Evolutionary conservation across 23 tunicate species (phyloP).

Genomic region (Aplidium turbinatum): DNA sequence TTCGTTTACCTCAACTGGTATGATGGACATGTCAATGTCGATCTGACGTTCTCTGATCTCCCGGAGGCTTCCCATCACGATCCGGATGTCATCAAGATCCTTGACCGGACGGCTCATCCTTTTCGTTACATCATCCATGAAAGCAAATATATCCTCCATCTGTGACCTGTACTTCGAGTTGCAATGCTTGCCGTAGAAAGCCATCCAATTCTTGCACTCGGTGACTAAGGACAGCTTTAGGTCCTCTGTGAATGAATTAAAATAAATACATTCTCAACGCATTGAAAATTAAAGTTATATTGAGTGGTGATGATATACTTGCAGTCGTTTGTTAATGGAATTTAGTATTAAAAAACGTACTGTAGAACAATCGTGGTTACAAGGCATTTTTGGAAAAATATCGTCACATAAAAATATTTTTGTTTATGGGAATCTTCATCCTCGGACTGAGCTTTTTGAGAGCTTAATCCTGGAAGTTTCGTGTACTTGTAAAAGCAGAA

Average conservation of each 20-base stretch:
- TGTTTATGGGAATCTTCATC: too few species aligned
- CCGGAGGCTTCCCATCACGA: slow-evolving; percentile 86
- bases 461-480: too few species aligned
- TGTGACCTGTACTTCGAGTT: slow-evolving; percentile 66
- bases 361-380: too few species aligned
- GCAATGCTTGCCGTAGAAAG: slow-evolving; percentile 66
- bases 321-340: not conserved
- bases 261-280: not conserved
- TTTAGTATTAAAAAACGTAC: too few species aligned
- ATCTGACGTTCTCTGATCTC: slow-evolving; percentile 90
- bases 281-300: not conserved
- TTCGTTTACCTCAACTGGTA: slow-evolving; percentile 94
- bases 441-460: too few species aligned
- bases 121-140: slow-evolving; percentile 95
- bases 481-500: too few species aligned
- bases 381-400: too few species aligned
- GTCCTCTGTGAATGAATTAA: slow-evolving; percentile 38
- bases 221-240: slow-evolving; percentile 78
- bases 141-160: slow-evolving; percentile 87
- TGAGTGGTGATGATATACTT: not conserved
- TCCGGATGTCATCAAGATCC: slow-evolving; percentile 94
- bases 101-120: slow-evolving; percentile 81
- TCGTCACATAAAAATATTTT: too few species aligned
- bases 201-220: slow-evolving; percentile 91
- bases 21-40: slow-evolving; percentile 82